Conservation (phyloP, 2,888 invertebrate genomes). For the Trichopria drosophilae region DNA sequence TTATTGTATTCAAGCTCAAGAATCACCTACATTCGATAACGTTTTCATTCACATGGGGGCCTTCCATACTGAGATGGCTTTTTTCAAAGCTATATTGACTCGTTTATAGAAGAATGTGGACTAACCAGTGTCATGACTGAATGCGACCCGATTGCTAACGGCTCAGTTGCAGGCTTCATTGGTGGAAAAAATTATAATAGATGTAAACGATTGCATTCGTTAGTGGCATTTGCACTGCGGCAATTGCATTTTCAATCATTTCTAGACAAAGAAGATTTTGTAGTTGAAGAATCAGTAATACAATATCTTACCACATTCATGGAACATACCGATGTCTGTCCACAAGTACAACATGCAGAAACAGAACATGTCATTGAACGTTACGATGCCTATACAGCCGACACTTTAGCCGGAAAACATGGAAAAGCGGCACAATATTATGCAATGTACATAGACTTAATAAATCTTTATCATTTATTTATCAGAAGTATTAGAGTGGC, state of each 20-base stretch:
- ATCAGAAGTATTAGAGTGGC: slow-evolving; percentile 17
- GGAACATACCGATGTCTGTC: slow-evolving; percentile 31
- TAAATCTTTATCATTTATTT: slow-evolving; percentile 6
- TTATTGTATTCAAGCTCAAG: slow-evolving; percentile 39
- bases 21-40: slow-evolving; percentile 43
- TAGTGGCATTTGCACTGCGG: slow-evolving; percentile 30
- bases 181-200: slow-evolving; percentile 31
- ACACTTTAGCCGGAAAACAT: slow-evolving; percentile 33
- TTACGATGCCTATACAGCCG: slow-evolving; percentile 32
- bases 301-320: slow-evolving; percentile 35
- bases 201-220: slow-evolving; percentile 31
- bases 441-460: too few relatives aligned
- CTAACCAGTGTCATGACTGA: slow-evolving; percentile 28
- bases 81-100: slow-evolving; percentile 40
- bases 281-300: slow-evolving; percentile 29
- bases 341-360: slow-evolving; percentile 34
- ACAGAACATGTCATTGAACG: slow-evolving; percentile 28
- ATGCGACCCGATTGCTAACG: slow-evolving; percentile 22
- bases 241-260: too few relatives aligned
- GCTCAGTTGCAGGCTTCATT: slow-evolving; percentile 30
- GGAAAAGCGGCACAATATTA: slow-evolving; percentile 23
- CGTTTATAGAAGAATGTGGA: slow-evolving; percentile 37
- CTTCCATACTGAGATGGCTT: slow-evolving; percentile 44
- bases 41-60: slow-evolving; percentile 49
- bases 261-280: too few relatives aligned